A percentile compares a stretch with the other conserved stretches of the same genome.
phyloP scores from a whole-genome alignment of 2,113 vertebrate species.

The Lycocorax pyrrhopterus region DNA sequence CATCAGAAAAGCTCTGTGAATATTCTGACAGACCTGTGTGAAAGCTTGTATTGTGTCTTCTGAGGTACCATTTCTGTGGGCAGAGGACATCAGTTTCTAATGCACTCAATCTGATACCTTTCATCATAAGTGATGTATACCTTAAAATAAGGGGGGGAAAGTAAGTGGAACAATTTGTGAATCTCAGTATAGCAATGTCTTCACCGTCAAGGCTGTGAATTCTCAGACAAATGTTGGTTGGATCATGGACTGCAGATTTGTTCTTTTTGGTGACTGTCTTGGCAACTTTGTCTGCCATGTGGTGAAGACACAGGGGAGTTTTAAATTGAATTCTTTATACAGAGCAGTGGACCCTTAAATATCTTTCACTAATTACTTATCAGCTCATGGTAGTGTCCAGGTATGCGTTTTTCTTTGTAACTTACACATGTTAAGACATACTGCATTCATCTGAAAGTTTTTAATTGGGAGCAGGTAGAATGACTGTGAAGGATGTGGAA shows the following conservation, averaged over 20 bases:
- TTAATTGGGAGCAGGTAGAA: conserved; percentile 19
- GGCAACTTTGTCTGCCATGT: neutral
- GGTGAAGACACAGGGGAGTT: neutral
- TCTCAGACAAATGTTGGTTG: neutral
- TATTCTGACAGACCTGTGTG: neutral
- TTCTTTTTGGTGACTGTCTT: neutral
- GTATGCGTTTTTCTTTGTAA: conserved; percentile 41
- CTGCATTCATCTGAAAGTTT: neutral
- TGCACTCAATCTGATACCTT: conserved; percentile 59
- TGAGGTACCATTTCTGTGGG: conserved; percentile 1
- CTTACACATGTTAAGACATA: conserved; percentile 1
- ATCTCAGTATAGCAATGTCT: neutral
- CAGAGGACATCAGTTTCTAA: conserved; percentile 52
- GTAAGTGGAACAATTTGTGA: neutral
- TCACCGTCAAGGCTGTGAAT: neutral
- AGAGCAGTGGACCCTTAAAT: neutral
- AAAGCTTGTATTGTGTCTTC: neutral
- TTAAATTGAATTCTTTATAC: conserved; percentile 22
- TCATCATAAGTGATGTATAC: conserved; percentile 32
- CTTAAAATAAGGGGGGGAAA: neutral
- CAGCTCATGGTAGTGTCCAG: conserved; percentile 19
- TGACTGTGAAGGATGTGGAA: neutral
- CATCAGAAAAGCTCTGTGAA: neutral
- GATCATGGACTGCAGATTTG: neutral
- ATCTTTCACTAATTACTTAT: neutral